These are phyloP conservation scores for Nothocercus nigrocapillus DNA, from an alignment of 2,113 vertebrate species.

Conservation along the genomic window DNA sequence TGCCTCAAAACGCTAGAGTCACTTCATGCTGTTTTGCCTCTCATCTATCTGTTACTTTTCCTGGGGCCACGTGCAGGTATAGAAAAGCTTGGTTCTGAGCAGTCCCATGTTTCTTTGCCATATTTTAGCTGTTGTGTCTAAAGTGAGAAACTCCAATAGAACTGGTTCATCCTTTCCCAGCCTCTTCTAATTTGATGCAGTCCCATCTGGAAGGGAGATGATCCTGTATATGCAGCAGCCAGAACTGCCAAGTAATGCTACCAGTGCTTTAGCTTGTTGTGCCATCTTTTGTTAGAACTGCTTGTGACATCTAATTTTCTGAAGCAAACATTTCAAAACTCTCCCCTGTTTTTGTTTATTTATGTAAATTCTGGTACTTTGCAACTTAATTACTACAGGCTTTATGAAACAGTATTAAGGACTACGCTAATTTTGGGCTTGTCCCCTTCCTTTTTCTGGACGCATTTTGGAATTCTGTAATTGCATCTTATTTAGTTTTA, in stretches of 20 bases:
- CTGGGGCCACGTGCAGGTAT: background rate
- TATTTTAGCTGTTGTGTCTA: background rate
- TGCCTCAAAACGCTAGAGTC: background rate
- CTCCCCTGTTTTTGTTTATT: slow-evolving; percentile 17
- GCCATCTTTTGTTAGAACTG: background rate
- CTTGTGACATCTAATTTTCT: background rate
- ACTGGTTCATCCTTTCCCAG: background rate
- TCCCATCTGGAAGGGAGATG: background rate
- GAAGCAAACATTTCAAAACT: background rate
- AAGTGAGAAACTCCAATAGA: background rate
- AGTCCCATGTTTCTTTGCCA: background rate
- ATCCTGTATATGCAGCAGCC: background rate
- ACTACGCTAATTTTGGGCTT: background rate
- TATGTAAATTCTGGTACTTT: slow-evolving; percentile 27
- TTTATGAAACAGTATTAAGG: slow-evolving; percentile 4
- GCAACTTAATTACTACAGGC: slow-evolving; percentile 23
- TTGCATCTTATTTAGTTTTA: background rate
- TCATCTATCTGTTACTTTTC: background rate
- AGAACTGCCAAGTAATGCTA: background rate
- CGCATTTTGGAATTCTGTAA: slow-evolving; percentile 16
- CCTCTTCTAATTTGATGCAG: background rate
- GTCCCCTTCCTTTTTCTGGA: background rate
- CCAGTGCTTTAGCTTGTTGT: background rate
- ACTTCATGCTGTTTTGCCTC: background rate
- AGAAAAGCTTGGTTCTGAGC: background rate